Conservation (phyloP, 1,140 invertebrate species). For the Kradibia gibbosae region DNA sequence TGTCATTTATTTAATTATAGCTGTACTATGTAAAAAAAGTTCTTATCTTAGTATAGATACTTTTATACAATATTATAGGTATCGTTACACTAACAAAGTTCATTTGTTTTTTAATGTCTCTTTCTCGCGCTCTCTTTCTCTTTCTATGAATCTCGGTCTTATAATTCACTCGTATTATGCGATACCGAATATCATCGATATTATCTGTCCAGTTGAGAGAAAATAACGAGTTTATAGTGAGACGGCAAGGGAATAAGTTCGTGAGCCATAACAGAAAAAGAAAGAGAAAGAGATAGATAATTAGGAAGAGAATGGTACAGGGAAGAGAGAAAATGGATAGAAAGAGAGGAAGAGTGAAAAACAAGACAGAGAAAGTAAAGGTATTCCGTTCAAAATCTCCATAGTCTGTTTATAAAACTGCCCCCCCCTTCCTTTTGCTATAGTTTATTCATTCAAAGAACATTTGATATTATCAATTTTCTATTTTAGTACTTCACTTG, state of each 20-base stretch:
- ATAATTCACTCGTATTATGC: constrained; percentile 56
- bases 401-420: not conserved
- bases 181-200: constrained; percentile 71
- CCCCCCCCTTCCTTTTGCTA: not conserved
- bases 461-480: not conserved
- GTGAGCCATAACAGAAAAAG: not conserved
- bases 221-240: constrained; percentile 53
- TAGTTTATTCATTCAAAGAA: no score
- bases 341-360: not conserved
- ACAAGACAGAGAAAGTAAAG: not conserved
- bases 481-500: not conserved
- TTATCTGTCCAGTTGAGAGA: constrained; percentile 59
- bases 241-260: not conserved
- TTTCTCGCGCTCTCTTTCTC: constrained; percentile 55
- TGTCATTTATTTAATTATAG: not conserved
- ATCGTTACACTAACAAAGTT: not conserved
- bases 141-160: constrained; percentile 50
- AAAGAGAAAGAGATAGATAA: not conserved
- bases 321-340: no score
- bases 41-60: not conserved
- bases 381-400: no score
- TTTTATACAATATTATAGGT: not conserved
- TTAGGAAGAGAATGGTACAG: not conserved
- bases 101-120: not conserved
- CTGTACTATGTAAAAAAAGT: not conserved